A percentile compares a stretch with the other conserved stretches of the same genome.
phyloP scores from a whole-genome alignment of 2,888 invertebrate genomes.

The Noctua janthe region DNA sequence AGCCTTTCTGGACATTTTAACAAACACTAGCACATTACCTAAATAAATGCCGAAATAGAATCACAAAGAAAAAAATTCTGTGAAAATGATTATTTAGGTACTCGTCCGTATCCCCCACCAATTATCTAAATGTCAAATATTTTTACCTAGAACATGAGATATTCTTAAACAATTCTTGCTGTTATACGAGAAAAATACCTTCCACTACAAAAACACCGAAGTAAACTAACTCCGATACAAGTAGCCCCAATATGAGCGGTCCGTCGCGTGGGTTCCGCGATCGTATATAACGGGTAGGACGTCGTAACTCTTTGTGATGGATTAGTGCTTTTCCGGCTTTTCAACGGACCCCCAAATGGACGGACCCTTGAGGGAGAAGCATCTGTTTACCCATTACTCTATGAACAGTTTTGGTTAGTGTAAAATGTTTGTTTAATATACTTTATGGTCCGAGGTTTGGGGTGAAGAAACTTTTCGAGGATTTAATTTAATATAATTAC shows the following conservation, averaged over 20 bases:
- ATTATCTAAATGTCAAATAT: not conserved
- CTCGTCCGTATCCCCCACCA: not conserved
- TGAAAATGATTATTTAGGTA: no score
- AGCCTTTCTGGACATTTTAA: not conserved
- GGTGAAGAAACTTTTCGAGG: not conserved
- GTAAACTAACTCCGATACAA: conserved; percentile 45
- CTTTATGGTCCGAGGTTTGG: not conserved
- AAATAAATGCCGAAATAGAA: not conserved
- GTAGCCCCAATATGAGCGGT: conserved; percentile 60
- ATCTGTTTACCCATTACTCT: conserved; percentile 67
- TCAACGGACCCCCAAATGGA: conserved; percentile 83
- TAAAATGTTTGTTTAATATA: conserved; percentile 61
- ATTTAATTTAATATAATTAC: not conserved
- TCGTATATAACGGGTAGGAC: conserved; percentile 76
- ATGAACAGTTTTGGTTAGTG: conserved; percentile 62
- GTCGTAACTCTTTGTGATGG: conserved; percentile 85
- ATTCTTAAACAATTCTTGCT: not conserved
- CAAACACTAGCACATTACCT: not conserved
- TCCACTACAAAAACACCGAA: not conserved
- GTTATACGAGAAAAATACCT: not conserved
- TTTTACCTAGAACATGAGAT: not conserved
- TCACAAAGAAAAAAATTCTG: no score
- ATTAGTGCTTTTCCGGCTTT: conserved; percentile 87
- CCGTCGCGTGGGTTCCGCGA: conserved; percentile 70
- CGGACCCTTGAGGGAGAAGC: conserved; percentile 65